phyloP scores from a whole-genome alignment of 2,888 invertebrate genomes.

The Adela reaumurella region DNA sequence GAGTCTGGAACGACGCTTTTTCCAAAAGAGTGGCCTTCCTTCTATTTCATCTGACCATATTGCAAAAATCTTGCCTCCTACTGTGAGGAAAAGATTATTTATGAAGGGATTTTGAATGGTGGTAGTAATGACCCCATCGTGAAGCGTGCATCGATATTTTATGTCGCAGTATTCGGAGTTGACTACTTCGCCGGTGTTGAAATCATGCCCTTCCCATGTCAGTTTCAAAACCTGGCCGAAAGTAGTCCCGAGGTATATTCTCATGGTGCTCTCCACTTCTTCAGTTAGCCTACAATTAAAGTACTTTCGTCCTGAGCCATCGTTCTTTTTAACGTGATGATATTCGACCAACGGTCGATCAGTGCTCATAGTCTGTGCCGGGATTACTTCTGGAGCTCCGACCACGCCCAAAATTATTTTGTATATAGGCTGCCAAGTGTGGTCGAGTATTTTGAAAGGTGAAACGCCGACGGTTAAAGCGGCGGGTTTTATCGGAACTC shows the following conservation, averaged over 20 bases:
- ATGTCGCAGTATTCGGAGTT: conserved; percentile 56
- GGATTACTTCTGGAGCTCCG: conserved; percentile 31
- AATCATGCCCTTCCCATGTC: conserved; percentile 67
- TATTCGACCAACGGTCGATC: conserved; percentile 30
- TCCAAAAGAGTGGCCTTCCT: conserved; percentile 64
- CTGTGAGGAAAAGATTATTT: conserved; percentile 60
- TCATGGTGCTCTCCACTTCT: conserved; percentile 28
- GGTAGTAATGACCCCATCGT: conserved; percentile 67
- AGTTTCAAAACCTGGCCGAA: conserved; percentile 42
- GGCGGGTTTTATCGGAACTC: conserved; percentile 51
- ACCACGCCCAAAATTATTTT: conserved; percentile 46
- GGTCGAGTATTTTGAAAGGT: conserved; percentile 55
- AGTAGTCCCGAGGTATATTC: conserved; percentile 35
- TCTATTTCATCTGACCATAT: conserved; percentile 68
- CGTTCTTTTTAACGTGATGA: conserved; percentile 24
- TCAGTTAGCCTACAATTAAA: conserved; percentile 28
- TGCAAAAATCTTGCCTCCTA: conserved; percentile 72
- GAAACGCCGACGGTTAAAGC: conserved; percentile 60
- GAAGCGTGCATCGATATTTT: conserved; percentile 50
- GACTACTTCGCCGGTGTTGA: conserved; percentile 57
- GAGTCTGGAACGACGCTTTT: conserved; percentile 53
- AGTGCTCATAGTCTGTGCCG: conserved; percentile 41
- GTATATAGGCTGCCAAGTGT: conserved; percentile 61
- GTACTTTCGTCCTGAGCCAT: conserved; percentile 36
- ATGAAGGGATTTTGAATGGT: conserved; percentile 61